Conservation (phyloP, 2,888 invertebrate species). For the Frankliniella intonsa region DNA sequence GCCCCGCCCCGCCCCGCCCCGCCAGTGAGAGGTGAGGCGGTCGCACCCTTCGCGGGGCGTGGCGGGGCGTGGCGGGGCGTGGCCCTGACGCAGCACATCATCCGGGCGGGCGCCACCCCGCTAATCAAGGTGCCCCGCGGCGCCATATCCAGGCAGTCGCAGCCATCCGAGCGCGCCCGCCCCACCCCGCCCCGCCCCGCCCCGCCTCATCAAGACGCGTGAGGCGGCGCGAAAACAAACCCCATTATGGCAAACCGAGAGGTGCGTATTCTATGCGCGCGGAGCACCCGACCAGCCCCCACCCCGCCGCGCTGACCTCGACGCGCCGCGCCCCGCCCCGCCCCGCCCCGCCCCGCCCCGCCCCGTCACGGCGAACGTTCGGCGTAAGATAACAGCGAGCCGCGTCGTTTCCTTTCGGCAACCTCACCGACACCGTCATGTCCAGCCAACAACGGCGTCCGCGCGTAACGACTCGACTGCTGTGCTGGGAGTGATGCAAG, state of each 20-base stretch:
- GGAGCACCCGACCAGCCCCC: no score
- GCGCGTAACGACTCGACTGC: neutral
- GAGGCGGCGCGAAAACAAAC: neutral
- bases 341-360: neutral
- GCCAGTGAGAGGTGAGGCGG: neutral
- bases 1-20: neutral
- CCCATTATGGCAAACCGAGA: no score
- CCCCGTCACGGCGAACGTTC: neutral
- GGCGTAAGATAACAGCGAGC: neutral
- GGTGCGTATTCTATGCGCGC: no score
- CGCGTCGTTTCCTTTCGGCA: neutral
- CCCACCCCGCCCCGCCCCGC: neutral
- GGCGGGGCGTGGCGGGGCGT: neutral
- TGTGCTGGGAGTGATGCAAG: neutral
- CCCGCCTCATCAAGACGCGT: conserved; percentile 11
- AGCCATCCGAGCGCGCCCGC: neutral
- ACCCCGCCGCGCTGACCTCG: neutral
- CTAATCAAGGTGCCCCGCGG: no score
- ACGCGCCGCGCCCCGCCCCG: neutral
- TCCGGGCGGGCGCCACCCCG: neutral
- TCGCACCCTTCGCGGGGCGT: neutral
- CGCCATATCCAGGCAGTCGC: neutral
- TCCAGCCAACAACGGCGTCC: neutral
- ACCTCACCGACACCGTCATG: neutral
- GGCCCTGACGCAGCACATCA: neutral